Evolutionary conservation across 2,113 vertebrate species (phyloP).

Genomic region (Nibea albiflora): DNA sequence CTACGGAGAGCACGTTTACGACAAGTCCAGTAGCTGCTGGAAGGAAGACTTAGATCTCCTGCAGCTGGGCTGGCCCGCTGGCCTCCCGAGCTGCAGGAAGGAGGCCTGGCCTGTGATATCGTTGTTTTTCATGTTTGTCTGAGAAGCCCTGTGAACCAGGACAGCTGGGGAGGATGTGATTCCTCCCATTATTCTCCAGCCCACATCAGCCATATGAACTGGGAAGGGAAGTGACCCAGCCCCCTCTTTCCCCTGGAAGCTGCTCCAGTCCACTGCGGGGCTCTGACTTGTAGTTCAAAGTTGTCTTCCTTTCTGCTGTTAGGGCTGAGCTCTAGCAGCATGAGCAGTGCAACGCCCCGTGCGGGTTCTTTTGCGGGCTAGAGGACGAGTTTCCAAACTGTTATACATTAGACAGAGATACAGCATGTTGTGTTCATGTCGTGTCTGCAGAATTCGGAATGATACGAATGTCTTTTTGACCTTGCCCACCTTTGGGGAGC

Average conservation of each 20-base stretch:
- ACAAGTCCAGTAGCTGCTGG: constrained; percentile 64
- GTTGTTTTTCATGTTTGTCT: constrained; percentile 77
- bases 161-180: constrained; percentile 69
- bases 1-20: constrained; percentile 42
- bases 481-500: constrained; percentile 55
- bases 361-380: constrained; percentile 3
- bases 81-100: constrained; percentile 71
- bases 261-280: constrained; percentile 44
- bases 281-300: constrained; percentile 63
- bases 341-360: constrained; percentile 1
- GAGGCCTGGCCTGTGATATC: constrained; percentile 54
- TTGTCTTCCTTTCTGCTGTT: constrained; percentile 55
- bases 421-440: not conserved
- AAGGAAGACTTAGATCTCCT: constrained; percentile 62
- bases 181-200: constrained; percentile 72
- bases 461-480: constrained; percentile 34
- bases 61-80: constrained; percentile 59
- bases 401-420: not conserved
- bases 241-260: constrained; percentile 51
- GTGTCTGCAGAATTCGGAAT: not conserved
- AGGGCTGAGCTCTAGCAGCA: constrained; percentile 34
- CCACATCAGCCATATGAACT: constrained; percentile 51
- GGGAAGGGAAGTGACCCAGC: constrained; percentile 74
- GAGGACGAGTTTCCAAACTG: not conserved
- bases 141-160: constrained; percentile 64